phyloP scores from a whole-genome alignment of 2,797 vertebrate species.

The Labeo calbasu region DNA sequence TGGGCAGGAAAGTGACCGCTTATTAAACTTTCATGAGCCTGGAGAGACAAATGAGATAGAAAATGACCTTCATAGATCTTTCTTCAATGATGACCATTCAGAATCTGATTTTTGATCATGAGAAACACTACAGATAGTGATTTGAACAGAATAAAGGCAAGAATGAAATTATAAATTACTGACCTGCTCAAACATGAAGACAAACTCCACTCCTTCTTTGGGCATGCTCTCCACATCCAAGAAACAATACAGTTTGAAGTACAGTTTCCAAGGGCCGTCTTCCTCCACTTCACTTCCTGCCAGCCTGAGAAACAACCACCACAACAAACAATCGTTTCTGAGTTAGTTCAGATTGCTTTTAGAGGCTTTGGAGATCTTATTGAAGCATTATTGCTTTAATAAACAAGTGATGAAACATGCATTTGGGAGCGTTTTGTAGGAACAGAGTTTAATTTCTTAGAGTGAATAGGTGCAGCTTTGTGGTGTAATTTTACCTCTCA shows the following conservation, averaged over 20 bases:
- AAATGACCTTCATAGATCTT: background rate
- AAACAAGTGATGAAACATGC: background rate
- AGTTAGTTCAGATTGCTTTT: background rate
- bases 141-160: background rate
- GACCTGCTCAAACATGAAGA: slow-evolving; percentile 97
- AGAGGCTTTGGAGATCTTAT: background rate
- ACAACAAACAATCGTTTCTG: background rate
- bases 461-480: background rate
- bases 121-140: background rate
- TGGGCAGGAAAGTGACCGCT: slow-evolving; percentile 89
- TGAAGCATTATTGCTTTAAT: background rate
- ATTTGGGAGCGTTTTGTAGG: slow-evolving; percentile 2
- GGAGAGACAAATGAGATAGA: background rate
- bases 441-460: background rate
- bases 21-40: slow-evolving; percentile 92
- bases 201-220: slow-evolving; percentile 92
- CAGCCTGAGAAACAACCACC: slow-evolving; percentile 73
- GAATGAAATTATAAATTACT: slow-evolving; percentile 31
- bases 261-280: slow-evolving; percentile 87
- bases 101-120: background rate
- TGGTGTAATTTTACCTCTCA: slow-evolving; percentile 79
- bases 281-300: slow-evolving; percentile 82
- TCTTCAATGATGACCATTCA: background rate
- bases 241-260: slow-evolving; percentile 96
- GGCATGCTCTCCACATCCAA: slow-evolving; percentile 92